These are phyloP conservation scores for Melinaea menophilus DNA, from an alignment of 2,888 invertebrate species.

Conservation along the genomic window DNA sequence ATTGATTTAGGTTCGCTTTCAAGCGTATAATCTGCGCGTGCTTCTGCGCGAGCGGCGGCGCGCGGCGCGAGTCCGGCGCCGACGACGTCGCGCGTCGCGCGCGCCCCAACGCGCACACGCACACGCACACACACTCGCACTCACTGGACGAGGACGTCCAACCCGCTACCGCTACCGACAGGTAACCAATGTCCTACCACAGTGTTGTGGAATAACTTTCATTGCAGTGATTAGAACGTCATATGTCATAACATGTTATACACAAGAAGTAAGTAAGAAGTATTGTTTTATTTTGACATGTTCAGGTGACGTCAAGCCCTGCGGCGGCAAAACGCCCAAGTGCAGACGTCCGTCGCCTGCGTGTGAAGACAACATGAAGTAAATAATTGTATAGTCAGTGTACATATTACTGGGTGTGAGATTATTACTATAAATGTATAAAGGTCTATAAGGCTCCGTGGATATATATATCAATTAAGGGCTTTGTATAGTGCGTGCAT, in stretches of 20 bases:
- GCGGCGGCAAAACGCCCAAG: slow-evolving; percentile 68
- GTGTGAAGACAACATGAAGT: slow-evolving; percentile 40
- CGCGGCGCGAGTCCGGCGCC: slow-evolving; percentile 56
- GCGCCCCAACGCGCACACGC: slow-evolving; percentile 54
- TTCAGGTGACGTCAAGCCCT: slow-evolving; percentile 68
- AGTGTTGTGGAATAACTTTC: too few relatives aligned
- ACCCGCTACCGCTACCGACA: slow-evolving; percentile 36
- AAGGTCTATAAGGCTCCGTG: slow-evolving; percentile 4
- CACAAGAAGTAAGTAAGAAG: too few relatives aligned
- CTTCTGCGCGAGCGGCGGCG: slow-evolving; percentile 78
- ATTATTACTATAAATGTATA: slow-evolving; percentile 5
- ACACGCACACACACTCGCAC: slow-evolving; percentile 61
- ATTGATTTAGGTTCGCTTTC: slow-evolving; percentile 86
- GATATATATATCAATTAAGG: too few relatives aligned
- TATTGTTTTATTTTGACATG: neutral
- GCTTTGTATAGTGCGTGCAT: too few relatives aligned
- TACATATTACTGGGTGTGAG: neutral
- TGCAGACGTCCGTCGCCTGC: slow-evolving; percentile 70
- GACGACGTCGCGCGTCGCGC: slow-evolving; percentile 43
- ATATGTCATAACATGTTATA: too few relatives aligned
- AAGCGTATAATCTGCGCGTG: slow-evolving; percentile 94
- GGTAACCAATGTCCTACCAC: slow-evolving; percentile 33
- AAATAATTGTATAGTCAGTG: neutral
- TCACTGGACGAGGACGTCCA: slow-evolving; percentile 35
- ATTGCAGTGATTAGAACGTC: too few relatives aligned